Evolutionary conservation across 1,140 invertebrate genomes (phyloP).

Genomic region (Lepeophtheirus salmonis): DNA sequence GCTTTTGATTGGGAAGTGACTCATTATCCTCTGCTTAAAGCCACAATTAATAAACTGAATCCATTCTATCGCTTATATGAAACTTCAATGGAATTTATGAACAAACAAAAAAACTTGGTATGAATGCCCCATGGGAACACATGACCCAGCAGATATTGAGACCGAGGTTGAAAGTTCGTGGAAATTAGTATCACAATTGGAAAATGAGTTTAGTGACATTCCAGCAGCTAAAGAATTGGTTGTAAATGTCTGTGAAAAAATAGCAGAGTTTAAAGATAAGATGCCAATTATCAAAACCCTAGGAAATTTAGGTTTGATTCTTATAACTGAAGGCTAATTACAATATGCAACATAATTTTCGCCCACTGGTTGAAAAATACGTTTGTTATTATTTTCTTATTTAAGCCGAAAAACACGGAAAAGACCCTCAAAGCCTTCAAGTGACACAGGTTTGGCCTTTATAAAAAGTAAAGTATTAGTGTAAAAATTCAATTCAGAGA

Average conservation of each 20-base stretch:
- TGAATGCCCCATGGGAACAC: slow-evolving; percentile 54
- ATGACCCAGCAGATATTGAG: slow-evolving; percentile 74
- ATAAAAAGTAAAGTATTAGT: too few relatives aligned
- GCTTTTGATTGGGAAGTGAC: slow-evolving; percentile 74
- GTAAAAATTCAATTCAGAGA: too few relatives aligned
- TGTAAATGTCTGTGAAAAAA: slow-evolving; percentile 40
- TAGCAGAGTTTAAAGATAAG: slow-evolving; percentile 74
- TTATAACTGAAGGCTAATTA: too few relatives aligned
- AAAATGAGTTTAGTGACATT: slow-evolving; percentile 15
- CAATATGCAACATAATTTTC: too few relatives aligned
- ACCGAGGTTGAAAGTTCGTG: slow-evolving; percentile 39
- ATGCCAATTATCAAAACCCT: slow-evolving; percentile 75
- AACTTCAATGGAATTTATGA: slow-evolving; percentile 59
- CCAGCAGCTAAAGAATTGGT: slow-evolving; percentile 9
- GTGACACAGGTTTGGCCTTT: too few relatives aligned
- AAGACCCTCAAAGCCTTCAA: too few relatives aligned
- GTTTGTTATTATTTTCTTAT: too few relatives aligned
- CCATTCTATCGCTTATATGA: slow-evolving; percentile 81
- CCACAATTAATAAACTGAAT: slow-evolving; percentile 43
- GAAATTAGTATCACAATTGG: slow-evolving; percentile 16
- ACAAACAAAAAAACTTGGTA: slow-evolving; percentile 65
- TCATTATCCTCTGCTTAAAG: slow-evolving; percentile 60
- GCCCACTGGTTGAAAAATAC: too few relatives aligned
- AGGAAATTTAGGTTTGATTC: slow-evolving; percentile 85
- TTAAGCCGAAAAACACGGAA: too few relatives aligned